phyloP scores from a whole-genome alignment of 2,113 vertebrate genomes.

The Anas platyrhynchos region DNA sequence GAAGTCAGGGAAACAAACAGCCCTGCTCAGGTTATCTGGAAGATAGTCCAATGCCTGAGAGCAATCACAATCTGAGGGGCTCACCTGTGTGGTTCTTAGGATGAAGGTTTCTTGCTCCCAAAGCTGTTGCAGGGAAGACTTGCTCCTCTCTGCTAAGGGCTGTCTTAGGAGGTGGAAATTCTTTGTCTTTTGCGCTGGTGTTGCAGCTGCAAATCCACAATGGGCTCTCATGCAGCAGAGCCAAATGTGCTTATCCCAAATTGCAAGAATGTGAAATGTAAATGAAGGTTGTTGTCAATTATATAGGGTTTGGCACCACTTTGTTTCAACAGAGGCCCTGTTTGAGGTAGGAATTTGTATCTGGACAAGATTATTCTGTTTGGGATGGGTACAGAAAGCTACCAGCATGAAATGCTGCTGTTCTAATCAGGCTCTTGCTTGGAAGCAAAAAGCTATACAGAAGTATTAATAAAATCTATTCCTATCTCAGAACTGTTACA shows the following conservation, averaged over 20 bases:
- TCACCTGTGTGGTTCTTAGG: not conserved
- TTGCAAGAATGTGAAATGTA: not conserved
- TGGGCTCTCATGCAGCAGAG: not conserved
- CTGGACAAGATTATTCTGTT: not conserved
- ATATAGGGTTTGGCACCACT: not conserved
- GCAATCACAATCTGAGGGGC: not conserved
- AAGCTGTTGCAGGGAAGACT: not conserved
- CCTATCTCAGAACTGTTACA: not conserved
- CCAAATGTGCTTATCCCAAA: not conserved
- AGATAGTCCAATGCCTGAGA: not conserved
- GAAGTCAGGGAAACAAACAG: not conserved
- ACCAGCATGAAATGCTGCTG: not conserved
- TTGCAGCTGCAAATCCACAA: not conserved
- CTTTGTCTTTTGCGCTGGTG: not conserved
- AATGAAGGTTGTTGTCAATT: not conserved
- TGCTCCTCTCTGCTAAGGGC: not conserved
- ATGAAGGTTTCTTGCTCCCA: not conserved
- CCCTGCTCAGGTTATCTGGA: not conserved
- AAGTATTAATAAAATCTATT: not conserved
- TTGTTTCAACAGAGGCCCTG: not conserved
- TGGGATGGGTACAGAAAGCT: not conserved
- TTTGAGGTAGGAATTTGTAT: not conserved
- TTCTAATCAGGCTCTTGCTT: not conserved
- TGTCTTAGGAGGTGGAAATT: not conserved
- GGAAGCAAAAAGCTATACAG: not conserved